Percentiles rank a stretch among this genome's conserved stretches.
These are phyloP conservation scores for Callipepla californica DNA, from an alignment of 2,113 vertebrate genomes.

Conservation along the genomic window DNA sequence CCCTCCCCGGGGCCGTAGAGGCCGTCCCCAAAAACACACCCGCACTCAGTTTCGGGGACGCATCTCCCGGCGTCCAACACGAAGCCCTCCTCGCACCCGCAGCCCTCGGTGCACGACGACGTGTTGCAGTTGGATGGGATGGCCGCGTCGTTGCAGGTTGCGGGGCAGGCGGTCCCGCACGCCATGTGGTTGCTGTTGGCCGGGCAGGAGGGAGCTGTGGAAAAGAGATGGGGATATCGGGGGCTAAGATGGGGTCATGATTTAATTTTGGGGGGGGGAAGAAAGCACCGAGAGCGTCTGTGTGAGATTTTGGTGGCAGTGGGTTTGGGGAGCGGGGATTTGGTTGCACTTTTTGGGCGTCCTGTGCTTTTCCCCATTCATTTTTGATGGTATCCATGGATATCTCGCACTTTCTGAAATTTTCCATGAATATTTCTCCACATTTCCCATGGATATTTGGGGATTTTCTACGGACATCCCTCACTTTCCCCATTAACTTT, in stretches of 20 bases:
- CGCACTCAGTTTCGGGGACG: slow-evolving; percentile 36
- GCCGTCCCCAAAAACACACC: slow-evolving; percentile 60
- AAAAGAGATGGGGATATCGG: rapidly evolving
- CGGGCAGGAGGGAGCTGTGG: slow-evolving; percentile 69
- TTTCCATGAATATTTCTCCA: not conserved
- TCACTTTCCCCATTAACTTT: not conserved
- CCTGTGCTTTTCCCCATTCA: not conserved
- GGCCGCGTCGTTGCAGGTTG: slow-evolving; percentile 23
- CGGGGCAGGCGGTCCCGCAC: slow-evolving; percentile 58
- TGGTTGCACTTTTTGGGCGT: no score
- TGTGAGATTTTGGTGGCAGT: not conserved
- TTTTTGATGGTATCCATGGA: no score
- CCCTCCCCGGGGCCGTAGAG: not conserved
- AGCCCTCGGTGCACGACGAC: slow-evolving; percentile 67
- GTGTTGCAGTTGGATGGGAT: not conserved
- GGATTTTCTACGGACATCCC: not conserved
- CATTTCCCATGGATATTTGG: not conserved
- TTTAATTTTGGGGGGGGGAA: no score
- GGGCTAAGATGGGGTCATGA: rapidly evolving
- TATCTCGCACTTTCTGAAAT: no score
- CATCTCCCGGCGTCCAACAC: slow-evolving; percentile 57
- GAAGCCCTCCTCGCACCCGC: slow-evolving; percentile 68
- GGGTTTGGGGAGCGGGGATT: not conserved
- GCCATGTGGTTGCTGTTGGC: slow-evolving; percentile 65
- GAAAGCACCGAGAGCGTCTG: not conserved